Conservation (phyloP, 2,888 invertebrate species). For the Diaperis boleti region DNA sequence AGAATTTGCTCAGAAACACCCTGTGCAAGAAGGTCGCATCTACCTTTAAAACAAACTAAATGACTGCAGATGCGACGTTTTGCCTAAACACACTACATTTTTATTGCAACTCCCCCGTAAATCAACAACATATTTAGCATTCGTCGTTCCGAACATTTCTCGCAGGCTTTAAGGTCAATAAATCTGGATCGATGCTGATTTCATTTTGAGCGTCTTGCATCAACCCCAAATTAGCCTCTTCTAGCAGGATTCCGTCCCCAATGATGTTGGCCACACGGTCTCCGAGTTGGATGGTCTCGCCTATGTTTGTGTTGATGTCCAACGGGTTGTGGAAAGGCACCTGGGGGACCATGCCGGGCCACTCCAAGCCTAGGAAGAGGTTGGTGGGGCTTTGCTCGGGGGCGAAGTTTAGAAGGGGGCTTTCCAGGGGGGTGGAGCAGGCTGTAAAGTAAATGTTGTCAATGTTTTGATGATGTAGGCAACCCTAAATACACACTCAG, state of each 20-base stretch:
- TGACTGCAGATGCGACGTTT: too few species aligned
- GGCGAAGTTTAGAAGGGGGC: conserved; percentile 59
- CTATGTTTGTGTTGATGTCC: conserved; percentile 51
- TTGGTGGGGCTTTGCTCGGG: conserved; percentile 52
- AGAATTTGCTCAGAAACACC: too few species aligned
- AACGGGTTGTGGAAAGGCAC: conserved; percentile 44
- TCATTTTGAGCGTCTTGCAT: conserved; percentile 50
- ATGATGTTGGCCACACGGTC: conserved; percentile 59
- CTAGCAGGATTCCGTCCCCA: conserved; percentile 58
- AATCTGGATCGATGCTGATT: conserved; percentile 64
- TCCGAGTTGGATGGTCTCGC: conserved; percentile 62
- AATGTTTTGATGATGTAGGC: not conserved
- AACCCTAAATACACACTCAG: too few species aligned
- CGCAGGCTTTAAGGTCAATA: conserved; percentile 63
- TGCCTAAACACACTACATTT: too few species aligned
- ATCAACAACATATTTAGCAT: not conserved
- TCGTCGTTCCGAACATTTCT: conserved; percentile 12
- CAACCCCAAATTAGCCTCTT: conserved; percentile 54
- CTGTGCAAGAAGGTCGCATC: too few species aligned
- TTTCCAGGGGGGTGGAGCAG: conserved; percentile 59
- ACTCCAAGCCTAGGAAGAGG: conserved; percentile 63
- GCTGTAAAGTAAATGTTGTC: conserved; percentile 48
- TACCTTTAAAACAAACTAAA: too few species aligned
- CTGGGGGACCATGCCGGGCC: conserved; percentile 59
- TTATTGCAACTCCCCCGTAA: not conserved